Percentiles rank a stretch among this genome's conserved stretches.
Conservation (phyloP, 1,140 invertebrate species). For the Drosophila saltans region DNA sequence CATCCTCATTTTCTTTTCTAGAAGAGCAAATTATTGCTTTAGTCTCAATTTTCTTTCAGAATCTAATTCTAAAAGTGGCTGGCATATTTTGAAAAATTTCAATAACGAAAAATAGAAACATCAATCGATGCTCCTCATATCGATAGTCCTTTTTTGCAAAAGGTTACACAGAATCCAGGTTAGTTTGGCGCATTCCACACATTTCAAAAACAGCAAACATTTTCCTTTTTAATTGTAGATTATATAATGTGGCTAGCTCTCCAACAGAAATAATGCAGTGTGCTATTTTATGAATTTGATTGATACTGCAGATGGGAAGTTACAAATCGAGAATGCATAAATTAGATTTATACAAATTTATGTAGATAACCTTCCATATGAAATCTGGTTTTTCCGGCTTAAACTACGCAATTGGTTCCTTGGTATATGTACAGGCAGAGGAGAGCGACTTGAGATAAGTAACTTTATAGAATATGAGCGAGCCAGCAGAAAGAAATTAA, state of each 20-base stretch:
- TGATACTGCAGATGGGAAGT: neutral
- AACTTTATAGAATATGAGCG: neutral
- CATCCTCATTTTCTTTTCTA: too few species aligned
- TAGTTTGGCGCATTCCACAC: neutral
- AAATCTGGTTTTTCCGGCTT: slow-evolving; percentile 22
- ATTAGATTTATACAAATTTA: slow-evolving; percentile 7
- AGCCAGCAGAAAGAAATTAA: neutral
- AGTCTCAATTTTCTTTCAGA: too few species aligned
- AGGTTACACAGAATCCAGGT: neutral
- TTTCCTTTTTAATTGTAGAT: too few species aligned
- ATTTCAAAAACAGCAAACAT: neutral
- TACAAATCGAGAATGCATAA: neutral
- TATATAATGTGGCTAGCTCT: too few species aligned
- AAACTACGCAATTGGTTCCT: slow-evolving; percentile 9
- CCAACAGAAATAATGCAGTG: neutral
- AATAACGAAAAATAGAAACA: too few species aligned
- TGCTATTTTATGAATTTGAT: neutral
- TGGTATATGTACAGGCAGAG: neutral
- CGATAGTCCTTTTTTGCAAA: neutral
- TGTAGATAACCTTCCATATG: slow-evolving; percentile 7
- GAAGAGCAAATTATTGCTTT: too few species aligned
- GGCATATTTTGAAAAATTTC: too few species aligned
- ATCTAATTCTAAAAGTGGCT: too few species aligned
- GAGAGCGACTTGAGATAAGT: neutral
- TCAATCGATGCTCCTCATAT: too few species aligned